Evolutionary conservation across 2,797 vertebrate genomes (phyloP).

Genomic region (Phalloptychus januarius): DNA sequence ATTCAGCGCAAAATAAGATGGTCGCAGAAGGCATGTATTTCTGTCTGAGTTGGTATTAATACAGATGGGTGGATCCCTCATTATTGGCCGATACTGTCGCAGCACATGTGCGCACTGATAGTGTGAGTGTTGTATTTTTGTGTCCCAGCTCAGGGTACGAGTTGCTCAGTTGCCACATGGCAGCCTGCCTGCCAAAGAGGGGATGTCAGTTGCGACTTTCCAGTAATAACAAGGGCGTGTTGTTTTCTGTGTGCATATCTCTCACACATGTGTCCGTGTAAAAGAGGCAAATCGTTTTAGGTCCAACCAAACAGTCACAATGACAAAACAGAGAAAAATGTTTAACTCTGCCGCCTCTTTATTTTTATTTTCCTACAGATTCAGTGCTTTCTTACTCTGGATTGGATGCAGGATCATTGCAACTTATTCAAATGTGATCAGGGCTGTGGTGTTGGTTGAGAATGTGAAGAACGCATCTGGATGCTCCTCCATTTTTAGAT

Average conservation of each 20-base stretch:
- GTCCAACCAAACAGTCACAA: slow-evolving; percentile 57
- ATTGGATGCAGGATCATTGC: slow-evolving; percentile 62
- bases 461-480: slow-evolving; percentile 69
- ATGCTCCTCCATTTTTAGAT: slow-evolving; percentile 59
- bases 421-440: slow-evolving; percentile 79
- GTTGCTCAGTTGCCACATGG: slow-evolving; percentile 57
- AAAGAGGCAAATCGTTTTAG: slow-evolving; percentile 41
- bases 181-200: slow-evolving; percentile 58
- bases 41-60: slow-evolving; percentile 49
- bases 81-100: slow-evolving; percentile 36
- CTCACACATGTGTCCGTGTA: slow-evolving; percentile 30
- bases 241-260: slow-evolving; percentile 69
- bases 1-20: slow-evolving; percentile 15
- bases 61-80: slow-evolving; percentile 27
- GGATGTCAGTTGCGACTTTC: slow-evolving; percentile 74
- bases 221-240: slow-evolving; percentile 76
- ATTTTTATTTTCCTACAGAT: slow-evolving; percentile 41
- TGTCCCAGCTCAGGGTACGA: slow-evolving; percentile 48
- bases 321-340: slow-evolving; percentile 27
- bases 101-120: slow-evolving; percentile 52
- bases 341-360: slow-evolving; percentile 16
- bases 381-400: slow-evolving; percentile 54
- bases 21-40: slow-evolving; percentile 45
- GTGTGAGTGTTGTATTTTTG: slow-evolving; percentile 51
- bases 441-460: slow-evolving; percentile 67